Evolutionary conservation across 2,888 invertebrate genomes (phyloP).

Genomic region (Scaeva pyrastri): DNA sequence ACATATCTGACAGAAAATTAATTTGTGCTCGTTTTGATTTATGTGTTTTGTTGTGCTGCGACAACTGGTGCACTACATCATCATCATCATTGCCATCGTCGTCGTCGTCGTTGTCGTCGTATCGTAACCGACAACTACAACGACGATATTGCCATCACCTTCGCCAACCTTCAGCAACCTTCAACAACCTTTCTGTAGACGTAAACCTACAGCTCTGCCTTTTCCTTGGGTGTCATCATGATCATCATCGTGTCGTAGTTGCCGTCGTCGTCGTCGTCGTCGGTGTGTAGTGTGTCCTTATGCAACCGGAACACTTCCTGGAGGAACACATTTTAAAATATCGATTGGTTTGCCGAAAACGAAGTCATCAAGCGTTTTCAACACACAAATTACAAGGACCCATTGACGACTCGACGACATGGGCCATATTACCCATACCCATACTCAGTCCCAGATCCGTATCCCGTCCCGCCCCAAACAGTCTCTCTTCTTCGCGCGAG

Average conservation of each 20-base stretch:
- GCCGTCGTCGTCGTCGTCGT: constrained; percentile 53
- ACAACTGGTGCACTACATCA: constrained; percentile 74
- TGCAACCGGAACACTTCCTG: constrained; percentile 59
- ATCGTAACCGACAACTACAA: background rate
- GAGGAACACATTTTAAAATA: constrained; percentile 55
- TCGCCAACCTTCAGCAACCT: background rate
- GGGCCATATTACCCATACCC: constrained; percentile 19
- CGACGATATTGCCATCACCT: constrained; percentile 25
- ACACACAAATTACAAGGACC: constrained; percentile 35
- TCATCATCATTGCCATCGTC: constrained; percentile 67
- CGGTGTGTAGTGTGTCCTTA: constrained; percentile 46
- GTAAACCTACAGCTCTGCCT: background rate
- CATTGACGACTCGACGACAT: background rate
- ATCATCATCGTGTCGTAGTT: constrained; percentile 29
- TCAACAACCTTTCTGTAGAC: too few species aligned
- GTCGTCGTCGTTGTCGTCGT: constrained; percentile 34
- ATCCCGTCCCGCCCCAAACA: background rate
- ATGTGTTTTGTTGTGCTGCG: constrained; percentile 73
- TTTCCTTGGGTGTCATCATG: constrained; percentile 28
- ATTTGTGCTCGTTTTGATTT: constrained; percentile 75
- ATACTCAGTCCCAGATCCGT: background rate
- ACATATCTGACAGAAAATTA: constrained; percentile 76
- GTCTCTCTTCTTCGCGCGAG: constrained; percentile 4
- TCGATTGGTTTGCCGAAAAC: constrained; percentile 62
- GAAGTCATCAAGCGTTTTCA: constrained; percentile 21